Conservation (phyloP, 2,888 invertebrate genomes). For the Hydroisotoma schaefferi region DNA sequence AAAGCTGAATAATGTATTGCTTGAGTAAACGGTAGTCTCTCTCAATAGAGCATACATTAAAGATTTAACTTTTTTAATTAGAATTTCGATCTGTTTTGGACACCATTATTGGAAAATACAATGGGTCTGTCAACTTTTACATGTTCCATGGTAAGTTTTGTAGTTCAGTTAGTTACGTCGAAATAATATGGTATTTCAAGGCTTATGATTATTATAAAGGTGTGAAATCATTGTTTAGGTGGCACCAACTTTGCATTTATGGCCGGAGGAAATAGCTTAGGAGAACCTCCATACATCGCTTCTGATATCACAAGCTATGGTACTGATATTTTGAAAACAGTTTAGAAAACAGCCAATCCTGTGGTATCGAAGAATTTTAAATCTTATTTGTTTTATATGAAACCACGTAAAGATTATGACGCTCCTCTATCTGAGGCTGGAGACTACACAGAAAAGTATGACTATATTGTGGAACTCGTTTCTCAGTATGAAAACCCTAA, state of each 20-base stretch:
- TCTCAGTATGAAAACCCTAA: conserved; percentile 47
- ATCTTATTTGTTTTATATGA: conserved; percentile 23
- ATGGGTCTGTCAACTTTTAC: conserved; percentile 75
- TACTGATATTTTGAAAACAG: conserved; percentile 1
- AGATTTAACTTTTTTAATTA: conserved; percentile 17
- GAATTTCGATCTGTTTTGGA: conserved; percentile 43
- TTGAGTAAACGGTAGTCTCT: background rate
- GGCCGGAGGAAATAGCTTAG: conserved; percentile 29
- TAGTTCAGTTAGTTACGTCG: no score
- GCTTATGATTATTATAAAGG: conserved; percentile 2
- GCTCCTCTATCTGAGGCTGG: conserved; percentile 58
- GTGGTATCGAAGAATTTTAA: background rate
- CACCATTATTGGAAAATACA: conserved; percentile 49
- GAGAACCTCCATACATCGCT: conserved; percentile 39
- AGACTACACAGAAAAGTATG: conserved; percentile 56
- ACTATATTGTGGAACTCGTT: conserved; percentile 44
- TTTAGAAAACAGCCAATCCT: background rate
- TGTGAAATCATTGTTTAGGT: no score
- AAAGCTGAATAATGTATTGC: background rate
- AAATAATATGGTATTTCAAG: no score
- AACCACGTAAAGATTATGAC: no score
- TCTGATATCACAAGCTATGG: conserved; percentile 53
- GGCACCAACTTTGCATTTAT: conserved; percentile 36
- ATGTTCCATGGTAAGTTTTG: conserved; percentile 94
- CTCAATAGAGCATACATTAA: background rate